phyloP scores from a whole-genome alignment of 2,113 vertebrate species.

The Poecile atricapillus region DNA sequence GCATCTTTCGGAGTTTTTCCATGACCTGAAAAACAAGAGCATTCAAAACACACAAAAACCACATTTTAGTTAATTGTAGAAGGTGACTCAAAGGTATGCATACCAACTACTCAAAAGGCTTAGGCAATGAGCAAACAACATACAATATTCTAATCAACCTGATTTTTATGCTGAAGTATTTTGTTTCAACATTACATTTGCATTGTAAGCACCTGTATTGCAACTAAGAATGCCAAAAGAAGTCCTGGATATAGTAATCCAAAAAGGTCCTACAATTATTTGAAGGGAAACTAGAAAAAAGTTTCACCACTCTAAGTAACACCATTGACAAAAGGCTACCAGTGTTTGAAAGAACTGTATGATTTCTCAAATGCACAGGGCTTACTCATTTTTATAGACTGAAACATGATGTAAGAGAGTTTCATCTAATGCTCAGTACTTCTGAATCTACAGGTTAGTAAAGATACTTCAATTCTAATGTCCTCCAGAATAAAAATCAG shows the following conservation, averaged over 20 bases:
- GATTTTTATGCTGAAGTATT: not conserved
- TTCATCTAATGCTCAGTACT: not conserved
- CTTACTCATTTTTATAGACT: not conserved
- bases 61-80: not conserved
- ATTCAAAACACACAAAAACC: not conserved
- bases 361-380: not conserved
- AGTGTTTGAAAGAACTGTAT: not conserved
- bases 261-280: not conserved
- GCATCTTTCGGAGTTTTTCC: constrained; percentile 99
- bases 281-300: not conserved
- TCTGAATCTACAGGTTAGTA: not conserved
- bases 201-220: not conserved
- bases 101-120: not conserved
- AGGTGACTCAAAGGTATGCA: not conserved
- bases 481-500: not conserved
- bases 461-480: not conserved
- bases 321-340: not conserved
- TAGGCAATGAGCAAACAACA: not conserved
- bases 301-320: not conserved
- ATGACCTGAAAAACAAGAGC: constrained; percentile 81
- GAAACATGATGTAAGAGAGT: not conserved
- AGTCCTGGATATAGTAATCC: not conserved
- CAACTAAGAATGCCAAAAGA: not conserved
- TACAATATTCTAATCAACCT: not conserved
- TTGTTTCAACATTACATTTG: not conserved